phyloP scores from a whole-genome alignment of 2,113 vertebrate genomes.

The Emydura subglobosa region DNA sequence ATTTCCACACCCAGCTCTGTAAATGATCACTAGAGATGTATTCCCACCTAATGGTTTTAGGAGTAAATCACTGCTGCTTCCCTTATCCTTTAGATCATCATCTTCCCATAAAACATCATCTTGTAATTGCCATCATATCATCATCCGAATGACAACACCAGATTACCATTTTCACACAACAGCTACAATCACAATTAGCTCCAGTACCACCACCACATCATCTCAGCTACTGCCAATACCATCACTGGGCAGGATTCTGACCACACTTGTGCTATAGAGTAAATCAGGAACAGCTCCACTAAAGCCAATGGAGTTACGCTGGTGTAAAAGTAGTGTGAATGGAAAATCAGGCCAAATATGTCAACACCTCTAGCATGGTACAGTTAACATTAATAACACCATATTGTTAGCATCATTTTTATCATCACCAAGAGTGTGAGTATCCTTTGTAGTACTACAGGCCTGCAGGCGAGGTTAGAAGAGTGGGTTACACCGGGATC shows the following conservation, averaged over 20 bases:
- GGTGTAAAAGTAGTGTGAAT: neutral
- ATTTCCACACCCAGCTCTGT: neutral
- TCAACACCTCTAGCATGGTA: neutral
- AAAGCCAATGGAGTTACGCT: neutral
- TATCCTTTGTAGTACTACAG: neutral
- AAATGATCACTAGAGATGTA: neutral
- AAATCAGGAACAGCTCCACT: neutral
- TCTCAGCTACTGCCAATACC: neutral
- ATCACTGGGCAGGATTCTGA: neutral
- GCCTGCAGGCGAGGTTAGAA: neutral
- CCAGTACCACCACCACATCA: neutral
- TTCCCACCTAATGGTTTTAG: neutral
- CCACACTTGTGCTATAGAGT: neutral
- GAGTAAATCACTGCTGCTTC: neutral
- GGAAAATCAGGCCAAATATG: neutral
- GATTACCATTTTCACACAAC: neutral
- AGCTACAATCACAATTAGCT: neutral
- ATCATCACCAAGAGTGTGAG: neutral
- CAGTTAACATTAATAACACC: neutral
- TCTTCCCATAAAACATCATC: neutral
- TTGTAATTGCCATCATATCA: neutral
- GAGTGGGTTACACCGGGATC: neutral
- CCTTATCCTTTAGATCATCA: neutral
- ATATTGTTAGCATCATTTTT: rapidly evolving
- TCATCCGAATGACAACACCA: neutral